phyloP scores from a whole-genome alignment of 2,888 invertebrate genomes.

The Sminthurides aquaticus region DNA sequence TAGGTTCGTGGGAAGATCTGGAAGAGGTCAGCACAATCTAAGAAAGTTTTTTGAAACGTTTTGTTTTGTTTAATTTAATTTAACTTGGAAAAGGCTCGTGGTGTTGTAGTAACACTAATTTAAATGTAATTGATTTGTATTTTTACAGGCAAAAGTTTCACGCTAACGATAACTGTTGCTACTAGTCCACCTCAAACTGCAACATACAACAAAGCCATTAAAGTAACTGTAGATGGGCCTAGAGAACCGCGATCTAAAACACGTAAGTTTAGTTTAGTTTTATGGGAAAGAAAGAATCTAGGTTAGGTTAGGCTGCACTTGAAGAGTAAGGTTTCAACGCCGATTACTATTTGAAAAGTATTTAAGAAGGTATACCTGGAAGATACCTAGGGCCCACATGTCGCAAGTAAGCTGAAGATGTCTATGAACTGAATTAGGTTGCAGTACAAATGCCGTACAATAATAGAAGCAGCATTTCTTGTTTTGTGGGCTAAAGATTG shows the following conservation, averaged over 20 bases:
- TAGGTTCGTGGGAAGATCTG: conserved; percentile 92
- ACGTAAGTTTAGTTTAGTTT: conserved; percentile 63
- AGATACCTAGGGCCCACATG: too few relatives aligned
- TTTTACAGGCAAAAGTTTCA: conserved; percentile 99
- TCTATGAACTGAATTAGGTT: too few relatives aligned
- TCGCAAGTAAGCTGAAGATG: too few relatives aligned
- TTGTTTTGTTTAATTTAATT: neutral
- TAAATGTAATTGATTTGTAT: too few relatives aligned
- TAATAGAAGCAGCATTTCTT: too few relatives aligned
- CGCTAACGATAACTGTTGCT: conserved; percentile 88
- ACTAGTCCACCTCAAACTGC: conserved; percentile 93
- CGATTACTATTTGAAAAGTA: too few relatives aligned
- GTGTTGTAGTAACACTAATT: too few relatives aligned
- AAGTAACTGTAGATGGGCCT: conserved; percentile 96
- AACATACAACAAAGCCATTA: conserved; percentile 92
- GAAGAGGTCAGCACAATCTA: conserved; percentile 85
- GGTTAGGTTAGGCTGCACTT: too few relatives aligned
- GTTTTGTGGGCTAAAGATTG: too few relatives aligned
- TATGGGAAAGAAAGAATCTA: neutral
- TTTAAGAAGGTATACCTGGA: too few relatives aligned
- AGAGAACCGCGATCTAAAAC: conserved; percentile 89
- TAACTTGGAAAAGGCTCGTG: too few relatives aligned
- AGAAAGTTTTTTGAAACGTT: neutral
- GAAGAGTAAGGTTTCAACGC: neutral
- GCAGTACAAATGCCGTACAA: too few relatives aligned